Conservation (phyloP, 2,797 vertebrate genomes). For the Peromyscus aztecus region DNA sequence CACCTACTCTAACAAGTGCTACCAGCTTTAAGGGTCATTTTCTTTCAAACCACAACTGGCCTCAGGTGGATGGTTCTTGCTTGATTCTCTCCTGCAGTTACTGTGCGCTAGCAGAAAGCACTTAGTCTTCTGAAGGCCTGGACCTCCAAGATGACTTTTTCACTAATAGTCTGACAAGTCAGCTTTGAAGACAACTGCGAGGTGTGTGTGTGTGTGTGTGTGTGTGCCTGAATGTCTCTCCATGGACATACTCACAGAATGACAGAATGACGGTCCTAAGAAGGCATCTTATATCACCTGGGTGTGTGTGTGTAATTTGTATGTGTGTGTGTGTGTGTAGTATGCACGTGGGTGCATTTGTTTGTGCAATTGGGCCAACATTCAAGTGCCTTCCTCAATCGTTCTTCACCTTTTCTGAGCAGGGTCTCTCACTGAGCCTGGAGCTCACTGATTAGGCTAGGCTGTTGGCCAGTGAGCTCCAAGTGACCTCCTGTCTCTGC, state of each 20-base stretch:
- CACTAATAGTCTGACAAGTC: neutral
- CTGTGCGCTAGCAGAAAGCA: neutral
- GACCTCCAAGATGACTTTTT: neutral
- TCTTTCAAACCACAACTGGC: neutral
- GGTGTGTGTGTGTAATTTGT: neutral
- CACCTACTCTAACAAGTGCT: neutral
- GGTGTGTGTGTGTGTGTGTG: too few relatives aligned
- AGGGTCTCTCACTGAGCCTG: neutral
- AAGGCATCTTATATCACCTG: neutral
- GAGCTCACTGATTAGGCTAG: neutral
- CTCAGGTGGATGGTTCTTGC: neutral
- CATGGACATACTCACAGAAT: neutral
- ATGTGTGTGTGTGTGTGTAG: neutral
- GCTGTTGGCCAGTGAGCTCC: neutral
- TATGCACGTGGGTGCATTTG: neutral
- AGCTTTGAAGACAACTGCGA: neutral
- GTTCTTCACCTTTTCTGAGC: neutral
- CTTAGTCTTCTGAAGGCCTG: neutral
- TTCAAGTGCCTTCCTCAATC: neutral
- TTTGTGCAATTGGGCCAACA: neutral
- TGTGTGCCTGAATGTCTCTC: too few relatives aligned
- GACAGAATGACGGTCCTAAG: neutral
- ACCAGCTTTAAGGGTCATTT: neutral
- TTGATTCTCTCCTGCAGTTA: neutral
- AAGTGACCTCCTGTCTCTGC: neutral